phyloP scores from a whole-genome alignment of 1,140 invertebrate genomes.

The Drosophila ercepeae region DNA sequence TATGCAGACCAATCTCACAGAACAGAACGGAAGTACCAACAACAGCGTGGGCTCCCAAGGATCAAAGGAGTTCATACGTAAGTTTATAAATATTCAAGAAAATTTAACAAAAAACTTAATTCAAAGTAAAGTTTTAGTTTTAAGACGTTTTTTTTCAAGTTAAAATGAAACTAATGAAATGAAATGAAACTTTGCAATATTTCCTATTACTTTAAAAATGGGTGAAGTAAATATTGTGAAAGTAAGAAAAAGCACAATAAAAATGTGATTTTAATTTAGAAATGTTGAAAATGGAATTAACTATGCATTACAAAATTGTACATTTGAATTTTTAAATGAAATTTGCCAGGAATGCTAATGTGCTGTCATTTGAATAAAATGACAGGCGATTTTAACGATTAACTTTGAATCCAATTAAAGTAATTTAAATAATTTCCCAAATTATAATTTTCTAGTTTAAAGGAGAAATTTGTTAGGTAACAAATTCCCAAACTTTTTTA shows the following conservation, averaged over 20 bases:
- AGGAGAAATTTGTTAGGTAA: conserved; percentile 16
- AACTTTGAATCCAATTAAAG: conserved; percentile 12
- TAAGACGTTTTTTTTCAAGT: too few species aligned
- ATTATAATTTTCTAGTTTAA: neutral
- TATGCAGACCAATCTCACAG: conserved; percentile 60
- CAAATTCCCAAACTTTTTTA: neutral
- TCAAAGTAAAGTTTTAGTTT: too few species aligned
- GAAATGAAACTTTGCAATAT: too few species aligned
- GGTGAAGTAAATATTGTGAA: too few species aligned
- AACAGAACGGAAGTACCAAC: conserved; percentile 43
- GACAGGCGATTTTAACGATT: neutral
- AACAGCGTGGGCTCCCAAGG: conserved; percentile 53
- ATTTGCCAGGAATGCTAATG: neutral
- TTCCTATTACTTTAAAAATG: too few species aligned
- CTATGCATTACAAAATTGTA: neutral
- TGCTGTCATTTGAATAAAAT: neutral
- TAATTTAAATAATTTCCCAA: neutral
- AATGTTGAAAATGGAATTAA: neutral
- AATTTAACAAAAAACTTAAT: too few species aligned
- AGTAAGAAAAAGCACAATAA: too few species aligned
- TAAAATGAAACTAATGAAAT: too few species aligned
- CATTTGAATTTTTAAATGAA: neutral
- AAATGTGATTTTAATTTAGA: neutral
- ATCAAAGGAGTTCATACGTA: conserved; percentile 79
- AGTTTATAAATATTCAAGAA: conserved; percentile 32